phyloP scores from a whole-genome alignment of 2,113 vertebrate genomes.

The Balaenoptera acutorostrata region DNA sequence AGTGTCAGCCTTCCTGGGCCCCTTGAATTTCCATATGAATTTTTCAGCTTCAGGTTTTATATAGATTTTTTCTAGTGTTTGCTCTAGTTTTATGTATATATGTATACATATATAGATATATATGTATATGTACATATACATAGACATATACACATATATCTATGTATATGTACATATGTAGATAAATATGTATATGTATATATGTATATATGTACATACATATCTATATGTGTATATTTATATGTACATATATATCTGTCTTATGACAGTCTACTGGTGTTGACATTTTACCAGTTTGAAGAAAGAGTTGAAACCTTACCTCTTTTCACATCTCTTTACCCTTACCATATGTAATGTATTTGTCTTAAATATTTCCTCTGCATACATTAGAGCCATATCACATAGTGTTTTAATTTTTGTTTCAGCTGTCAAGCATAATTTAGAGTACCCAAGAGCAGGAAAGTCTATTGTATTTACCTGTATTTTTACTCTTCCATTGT shows the following conservation, averaged over 20 bases:
- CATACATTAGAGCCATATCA: not conserved
- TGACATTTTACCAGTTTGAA: conserved; percentile 27
- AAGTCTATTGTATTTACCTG: not conserved
- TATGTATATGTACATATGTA: not conserved
- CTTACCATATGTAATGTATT: not conserved
- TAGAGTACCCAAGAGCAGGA: not conserved
- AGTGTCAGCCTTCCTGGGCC: not conserved
- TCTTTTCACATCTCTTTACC: not conserved
- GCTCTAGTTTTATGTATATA: not conserved
- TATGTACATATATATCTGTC: not conserved
- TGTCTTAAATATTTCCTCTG: not conserved
- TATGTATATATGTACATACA: not conserved
- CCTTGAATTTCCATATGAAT: not conserved
- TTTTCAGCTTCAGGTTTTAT: conserved; percentile 5
- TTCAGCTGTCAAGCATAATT: conserved; percentile 15
- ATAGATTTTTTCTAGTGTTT: not conserved
- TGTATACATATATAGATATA: not conserved
- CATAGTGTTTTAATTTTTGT: not conserved
- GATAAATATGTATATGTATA: not conserved
- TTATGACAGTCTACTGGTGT: not conserved
- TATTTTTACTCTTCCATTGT: not conserved
- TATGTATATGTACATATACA: not conserved
- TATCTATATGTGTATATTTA: not conserved
- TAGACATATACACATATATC: not conserved
- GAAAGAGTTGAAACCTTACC: conserved; percentile 1